Conservation (phyloP, 2,797 vertebrate genomes). For the Dendrocincla tyrannina region DNA sequence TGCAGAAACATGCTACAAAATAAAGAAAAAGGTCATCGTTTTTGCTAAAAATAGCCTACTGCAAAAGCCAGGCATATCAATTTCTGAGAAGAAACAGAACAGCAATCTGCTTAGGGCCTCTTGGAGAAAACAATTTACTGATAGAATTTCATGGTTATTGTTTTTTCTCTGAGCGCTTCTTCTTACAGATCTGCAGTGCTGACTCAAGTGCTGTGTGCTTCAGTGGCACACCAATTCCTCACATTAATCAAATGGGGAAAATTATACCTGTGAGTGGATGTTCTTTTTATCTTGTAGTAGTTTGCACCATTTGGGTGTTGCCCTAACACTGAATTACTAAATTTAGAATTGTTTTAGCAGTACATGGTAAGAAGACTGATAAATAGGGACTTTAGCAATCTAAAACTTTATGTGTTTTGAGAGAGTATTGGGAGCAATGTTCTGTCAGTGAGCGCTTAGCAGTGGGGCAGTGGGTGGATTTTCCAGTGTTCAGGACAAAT, state of each 20-base stretch:
- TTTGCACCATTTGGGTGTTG: background rate
- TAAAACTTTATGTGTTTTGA: background rate
- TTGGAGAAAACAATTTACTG: background rate
- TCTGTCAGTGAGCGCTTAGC: background rate
- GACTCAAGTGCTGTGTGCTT: background rate
- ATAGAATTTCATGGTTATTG: background rate
- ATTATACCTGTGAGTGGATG: background rate
- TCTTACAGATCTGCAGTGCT: background rate
- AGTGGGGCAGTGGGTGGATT: background rate
- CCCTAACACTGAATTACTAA: background rate
- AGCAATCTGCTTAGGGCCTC: background rate
- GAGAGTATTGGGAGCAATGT: background rate
- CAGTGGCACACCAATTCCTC: background rate
- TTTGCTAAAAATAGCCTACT: background rate
- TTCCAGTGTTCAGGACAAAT: background rate
- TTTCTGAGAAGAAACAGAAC: background rate
- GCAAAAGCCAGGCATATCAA: background rate
- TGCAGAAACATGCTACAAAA: background rate
- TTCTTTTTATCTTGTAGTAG: background rate
- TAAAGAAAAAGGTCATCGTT: background rate
- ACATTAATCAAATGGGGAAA: background rate
- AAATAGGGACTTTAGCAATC: background rate
- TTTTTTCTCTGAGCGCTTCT: background rate
- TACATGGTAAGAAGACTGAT: background rate
- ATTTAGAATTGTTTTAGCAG: background rate